phyloP scores from a whole-genome alignment of 2,888 invertebrate species.

The Podotricha telesiphe region DNA sequence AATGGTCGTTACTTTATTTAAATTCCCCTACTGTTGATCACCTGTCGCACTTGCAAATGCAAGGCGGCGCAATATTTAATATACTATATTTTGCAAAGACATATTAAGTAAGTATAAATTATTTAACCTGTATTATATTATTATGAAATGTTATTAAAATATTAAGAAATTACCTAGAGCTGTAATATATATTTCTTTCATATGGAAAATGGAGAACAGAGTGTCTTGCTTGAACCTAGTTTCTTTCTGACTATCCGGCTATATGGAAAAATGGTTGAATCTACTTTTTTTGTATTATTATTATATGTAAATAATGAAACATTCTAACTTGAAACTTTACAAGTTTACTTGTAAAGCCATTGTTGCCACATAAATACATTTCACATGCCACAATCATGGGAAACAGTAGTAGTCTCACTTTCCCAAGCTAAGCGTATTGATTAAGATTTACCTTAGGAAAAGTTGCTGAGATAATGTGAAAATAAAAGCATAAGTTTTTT shows the following conservation, averaged over 20 bases:
- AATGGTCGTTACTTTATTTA: background rate
- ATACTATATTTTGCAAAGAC: background rate
- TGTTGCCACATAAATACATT: conserved; percentile 19
- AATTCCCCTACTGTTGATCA: background rate
- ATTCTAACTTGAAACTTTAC: too few relatives aligned
- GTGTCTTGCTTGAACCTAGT: too few relatives aligned
- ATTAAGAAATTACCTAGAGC: too few relatives aligned
- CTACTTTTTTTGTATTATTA: too few relatives aligned
- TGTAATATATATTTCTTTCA: too few relatives aligned
- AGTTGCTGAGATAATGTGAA: conserved; percentile 2
- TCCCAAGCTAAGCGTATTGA: conserved; percentile 33
- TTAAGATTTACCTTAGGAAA: conserved; percentile 9
- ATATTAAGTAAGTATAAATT: background rate
- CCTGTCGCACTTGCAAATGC: background rate
- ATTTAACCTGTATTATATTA: background rate
- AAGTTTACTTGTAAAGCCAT: background rate
- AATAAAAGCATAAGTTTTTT: background rate
- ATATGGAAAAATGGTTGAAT: too few relatives aligned
- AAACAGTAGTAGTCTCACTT: conserved; percentile 25
- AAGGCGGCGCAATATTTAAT: background rate
- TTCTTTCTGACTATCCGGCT: too few relatives aligned
- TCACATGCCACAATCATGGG: conserved; percentile 34
- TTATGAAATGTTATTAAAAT: too few relatives aligned
- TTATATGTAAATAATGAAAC: conserved; percentile 6
- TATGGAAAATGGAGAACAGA: too few relatives aligned